A percentile compares a stretch with the other conserved stretches of the same genome.
Conservation (phyloP, 1,140 invertebrate genomes). For the Samia ricini region DNA sequence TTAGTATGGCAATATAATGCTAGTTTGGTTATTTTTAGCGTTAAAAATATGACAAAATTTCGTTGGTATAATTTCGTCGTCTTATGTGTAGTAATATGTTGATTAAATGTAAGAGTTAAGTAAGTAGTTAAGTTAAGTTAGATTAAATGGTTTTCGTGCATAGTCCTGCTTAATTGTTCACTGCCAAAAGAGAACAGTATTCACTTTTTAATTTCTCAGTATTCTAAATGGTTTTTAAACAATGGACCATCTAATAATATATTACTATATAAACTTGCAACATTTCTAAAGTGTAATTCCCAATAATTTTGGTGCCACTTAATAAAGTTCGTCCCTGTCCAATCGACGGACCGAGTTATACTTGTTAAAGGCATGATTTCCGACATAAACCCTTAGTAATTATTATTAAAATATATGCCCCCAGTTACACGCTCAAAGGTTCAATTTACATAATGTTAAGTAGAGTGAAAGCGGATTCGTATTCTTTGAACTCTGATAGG, state of each 20-base stretch:
- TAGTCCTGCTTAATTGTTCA: too few relatives aligned
- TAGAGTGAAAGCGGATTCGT: constrained; percentile 19
- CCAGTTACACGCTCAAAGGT: constrained; percentile 7
- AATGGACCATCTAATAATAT: background rate
- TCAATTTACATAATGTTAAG: constrained; percentile 12
- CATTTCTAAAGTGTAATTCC: background rate
- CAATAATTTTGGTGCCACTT: background rate
- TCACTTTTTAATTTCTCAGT: too few relatives aligned
- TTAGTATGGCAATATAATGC: too few relatives aligned
- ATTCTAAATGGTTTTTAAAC: too few relatives aligned
- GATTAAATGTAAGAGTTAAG: too few relatives aligned
- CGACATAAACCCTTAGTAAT: constrained; percentile 8
- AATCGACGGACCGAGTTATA: constrained; percentile 3
- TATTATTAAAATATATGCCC: constrained; percentile 10
- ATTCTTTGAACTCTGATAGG: constrained; percentile 1
- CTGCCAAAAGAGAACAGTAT: too few relatives aligned
- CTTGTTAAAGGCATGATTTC: constrained; percentile 11
- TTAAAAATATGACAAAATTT: too few relatives aligned
- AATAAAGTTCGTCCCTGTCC: background rate
- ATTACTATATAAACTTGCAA: background rate
- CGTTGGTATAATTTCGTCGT: too few relatives aligned
- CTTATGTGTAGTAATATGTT: too few relatives aligned
- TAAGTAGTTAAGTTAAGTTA: too few relatives aligned
- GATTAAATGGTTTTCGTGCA: too few relatives aligned
- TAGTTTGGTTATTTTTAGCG: too few relatives aligned